phyloP scores from a whole-genome alignment of 2,888 invertebrate genomes.

The Caenorhabditis becei region DNA sequence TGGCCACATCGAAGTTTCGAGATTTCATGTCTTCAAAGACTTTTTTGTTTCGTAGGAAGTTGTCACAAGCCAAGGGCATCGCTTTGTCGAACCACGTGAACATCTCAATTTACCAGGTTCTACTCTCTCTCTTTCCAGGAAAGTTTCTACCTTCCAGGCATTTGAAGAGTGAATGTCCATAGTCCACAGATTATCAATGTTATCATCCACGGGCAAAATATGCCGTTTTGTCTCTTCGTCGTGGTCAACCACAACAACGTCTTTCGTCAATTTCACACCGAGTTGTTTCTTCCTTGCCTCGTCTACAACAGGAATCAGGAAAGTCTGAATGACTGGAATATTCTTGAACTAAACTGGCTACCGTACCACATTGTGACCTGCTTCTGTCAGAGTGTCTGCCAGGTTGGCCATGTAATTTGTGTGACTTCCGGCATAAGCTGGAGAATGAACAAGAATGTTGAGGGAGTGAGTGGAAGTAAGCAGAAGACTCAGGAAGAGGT shows the following conservation, averaged over 20 bases:
- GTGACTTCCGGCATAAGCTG: conserved; percentile 55
- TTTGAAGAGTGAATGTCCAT: conserved; percentile 18
- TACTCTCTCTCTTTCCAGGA: too few species aligned
- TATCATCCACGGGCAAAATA: conserved; percentile 1
- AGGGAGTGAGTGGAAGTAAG: too few species aligned
- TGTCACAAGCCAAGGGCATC: conserved; percentile 29
- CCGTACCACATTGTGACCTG: conserved; percentile 58
- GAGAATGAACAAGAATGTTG: conserved; percentile 48
- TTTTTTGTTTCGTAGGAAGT: conserved; percentile 24
- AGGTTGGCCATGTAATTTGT: conserved; percentile 62
- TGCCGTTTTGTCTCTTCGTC: conserved; percentile 27
- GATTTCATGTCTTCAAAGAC: conserved; percentile 7
- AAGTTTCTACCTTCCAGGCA: conserved; percentile 1
- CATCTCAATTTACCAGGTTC: too few species aligned
- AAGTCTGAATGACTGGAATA: conserved; percentile 22
- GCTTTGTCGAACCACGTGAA: conserved; percentile 27
- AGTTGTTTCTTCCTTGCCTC: conserved; percentile 13
- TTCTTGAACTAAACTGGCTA: too few species aligned
- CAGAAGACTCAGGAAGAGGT: too few species aligned
- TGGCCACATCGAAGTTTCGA: conserved; percentile 40
- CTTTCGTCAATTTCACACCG: conserved; percentile 20
- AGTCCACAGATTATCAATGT: conserved; percentile 31
- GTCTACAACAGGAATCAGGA: conserved; percentile 11
- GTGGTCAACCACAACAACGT: conserved; percentile 30
- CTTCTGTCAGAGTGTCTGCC: conserved; percentile 50